Evolutionary conservation across 1,140 invertebrate species (phyloP), one percentile per base, ranked within the genome.

Genomic region (Homarus americanus): DNA sequence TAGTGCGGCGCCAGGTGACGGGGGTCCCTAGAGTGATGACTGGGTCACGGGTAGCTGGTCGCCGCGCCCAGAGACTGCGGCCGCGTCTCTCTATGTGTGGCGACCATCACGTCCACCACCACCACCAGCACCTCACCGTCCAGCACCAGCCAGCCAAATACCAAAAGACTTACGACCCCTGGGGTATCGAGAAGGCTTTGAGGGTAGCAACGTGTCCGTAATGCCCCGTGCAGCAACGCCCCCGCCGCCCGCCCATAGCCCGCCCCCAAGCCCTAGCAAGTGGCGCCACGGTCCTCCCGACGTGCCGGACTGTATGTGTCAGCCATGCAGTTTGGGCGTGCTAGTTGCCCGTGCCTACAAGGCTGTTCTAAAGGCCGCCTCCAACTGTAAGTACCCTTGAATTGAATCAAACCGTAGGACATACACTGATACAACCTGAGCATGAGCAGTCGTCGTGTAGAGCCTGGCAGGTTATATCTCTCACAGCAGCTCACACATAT

Each of bases 371-470:
- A 75, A 58, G 40, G 69, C 82, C 53, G 87, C 87, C 80, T 83
- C 80, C 36, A 76, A 63, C 53, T 90, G 87, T 90, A 90, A 90
- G 87, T 90, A 32, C 49, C 32, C 5, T 17, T n/a, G n/a, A n/a
- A n/a, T n/a, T n/a, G n/a, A n/a, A n/a, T n/a, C n/a, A n/a, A n/a
- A n/a, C n/a, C n/a, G n/a, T n/a, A n/a, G n/a, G n/a, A n/a, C n/a
- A n/a, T n/a, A n/a, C n/a, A n/a, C n/a, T n/a, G n/a, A n/a, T n/a
- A n/a, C n/a, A n/a, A n/a, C n/a, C n/a, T n/a, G n/a, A n/a, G n/a
- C n/a, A n/a, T n/a, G n/a, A n/a, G n/a, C n/a, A n/a, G n/a, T n/a
- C n/a, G n/a, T n/a, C n/a, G n/a, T n/a, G n/a, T n/a, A n/a, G n/a
- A n/a, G n/a, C n/a, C n/a, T n/a, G n/a, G n/a, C n/a, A n/a, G n/a